phyloP scores from a whole-genome alignment of 2,113 vertebrate genomes.

The Marmota flaviventris region DNA sequence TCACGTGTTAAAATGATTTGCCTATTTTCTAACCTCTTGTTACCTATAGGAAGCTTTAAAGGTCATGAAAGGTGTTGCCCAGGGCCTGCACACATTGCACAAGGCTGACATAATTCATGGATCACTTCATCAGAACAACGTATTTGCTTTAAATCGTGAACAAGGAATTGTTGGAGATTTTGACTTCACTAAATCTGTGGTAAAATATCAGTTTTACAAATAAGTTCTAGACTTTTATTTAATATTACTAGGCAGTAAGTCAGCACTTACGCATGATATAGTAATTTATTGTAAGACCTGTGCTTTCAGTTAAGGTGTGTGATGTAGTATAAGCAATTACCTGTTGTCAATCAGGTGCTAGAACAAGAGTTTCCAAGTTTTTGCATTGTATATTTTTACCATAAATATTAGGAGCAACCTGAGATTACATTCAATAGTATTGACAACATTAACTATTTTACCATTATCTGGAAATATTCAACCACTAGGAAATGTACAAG shows the following conservation, averaged over 20 bases:
- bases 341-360: neutral
- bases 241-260: slow-evolving; percentile 40
- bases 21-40: slow-evolving; percentile 57
- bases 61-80: slow-evolving; percentile 91
- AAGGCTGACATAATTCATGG: slow-evolving; percentile 87
- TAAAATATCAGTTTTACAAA: slow-evolving; percentile 77
- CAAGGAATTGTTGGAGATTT: slow-evolving; percentile 92
- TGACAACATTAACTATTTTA: slow-evolving; percentile 25
- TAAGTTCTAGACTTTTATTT: slow-evolving; percentile 48
- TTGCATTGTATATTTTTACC: slow-evolving; percentile 45
- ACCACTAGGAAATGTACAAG: slow-evolving; percentile 9
- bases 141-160: slow-evolving; percentile 91
- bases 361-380: slow-evolving; percentile 32
- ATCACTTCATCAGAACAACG: slow-evolving; percentile 90
- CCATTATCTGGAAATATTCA: slow-evolving; percentile 39
- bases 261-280: neutral
- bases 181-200: slow-evolving; percentile 91
- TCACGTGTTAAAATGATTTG: slow-evolving; percentile 54
- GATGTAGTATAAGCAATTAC: neutral
- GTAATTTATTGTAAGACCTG: neutral
- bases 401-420: slow-evolving; percentile 1
- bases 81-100: slow-evolving; percentile 88
- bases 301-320: slow-evolving; percentile 26
- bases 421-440: neutral
- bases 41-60: slow-evolving; percentile 87